These are phyloP conservation scores for Spatula clypeata DNA, from an alignment of 2,797 vertebrate species.

Conservation along the genomic window DNA sequence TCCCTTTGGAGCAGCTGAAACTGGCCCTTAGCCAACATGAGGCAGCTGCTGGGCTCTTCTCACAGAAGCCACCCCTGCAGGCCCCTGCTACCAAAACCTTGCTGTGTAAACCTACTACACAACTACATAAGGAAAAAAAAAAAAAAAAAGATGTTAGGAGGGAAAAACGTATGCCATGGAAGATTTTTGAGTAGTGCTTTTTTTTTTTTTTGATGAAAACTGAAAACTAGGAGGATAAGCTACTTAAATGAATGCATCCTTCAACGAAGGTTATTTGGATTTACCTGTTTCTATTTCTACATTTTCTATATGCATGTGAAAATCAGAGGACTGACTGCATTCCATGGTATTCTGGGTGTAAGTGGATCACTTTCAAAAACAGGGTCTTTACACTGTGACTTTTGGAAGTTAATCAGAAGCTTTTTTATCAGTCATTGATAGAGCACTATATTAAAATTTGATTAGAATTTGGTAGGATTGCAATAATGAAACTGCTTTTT, in stretches of 20 bases:
- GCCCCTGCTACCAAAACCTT: no score
- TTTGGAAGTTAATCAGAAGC: neutral
- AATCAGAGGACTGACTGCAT: neutral
- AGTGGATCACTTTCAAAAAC: neutral
- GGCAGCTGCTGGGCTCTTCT: no score
- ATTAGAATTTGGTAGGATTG: neutral
- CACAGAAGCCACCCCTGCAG: no score
- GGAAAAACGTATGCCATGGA: neutral
- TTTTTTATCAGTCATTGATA: neutral
- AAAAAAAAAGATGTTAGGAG: neutral
- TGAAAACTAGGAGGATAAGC: neutral
- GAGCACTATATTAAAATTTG: neutral
- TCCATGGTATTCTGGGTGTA: neutral
- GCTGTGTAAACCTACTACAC: no score
- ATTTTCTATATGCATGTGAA: neutral
- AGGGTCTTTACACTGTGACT: neutral
- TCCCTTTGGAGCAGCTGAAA: no score
- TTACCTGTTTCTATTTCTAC: neutral
- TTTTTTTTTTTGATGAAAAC: neutral
- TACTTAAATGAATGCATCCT: neutral
- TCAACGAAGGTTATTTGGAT: neutral
- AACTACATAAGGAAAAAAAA: neutral
- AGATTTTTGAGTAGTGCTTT: neutral
- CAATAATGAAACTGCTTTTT: neutral
- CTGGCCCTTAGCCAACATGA: no score